Conservation (phyloP, 2,113 vertebrate genomes). For the Macquaria australasica region DNA sequence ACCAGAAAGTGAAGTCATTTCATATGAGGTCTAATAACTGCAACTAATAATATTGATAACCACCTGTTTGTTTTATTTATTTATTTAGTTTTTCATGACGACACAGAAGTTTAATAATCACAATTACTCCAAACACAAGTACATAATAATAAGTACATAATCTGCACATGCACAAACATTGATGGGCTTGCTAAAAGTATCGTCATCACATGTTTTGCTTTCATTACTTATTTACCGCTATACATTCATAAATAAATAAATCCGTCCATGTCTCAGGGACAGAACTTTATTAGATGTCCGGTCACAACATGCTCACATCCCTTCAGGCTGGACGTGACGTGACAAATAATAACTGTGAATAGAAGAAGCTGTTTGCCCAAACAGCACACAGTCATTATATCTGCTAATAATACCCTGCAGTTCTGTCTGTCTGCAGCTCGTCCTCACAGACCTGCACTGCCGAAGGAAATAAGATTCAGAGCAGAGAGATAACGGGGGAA, state of each 20-base stretch:
- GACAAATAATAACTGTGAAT: constrained; percentile 14
- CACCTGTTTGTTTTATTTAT: no score
- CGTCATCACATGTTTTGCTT: no score
- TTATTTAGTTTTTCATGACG: no score
- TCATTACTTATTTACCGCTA: no score
- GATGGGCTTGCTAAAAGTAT: not conserved
- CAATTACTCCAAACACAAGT: no score
- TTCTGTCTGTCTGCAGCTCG: not conserved
- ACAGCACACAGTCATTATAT: constrained; percentile 16
- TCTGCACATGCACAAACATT: no score
- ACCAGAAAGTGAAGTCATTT: no score
- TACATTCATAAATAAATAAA: not conserved
- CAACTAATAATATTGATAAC: no score
- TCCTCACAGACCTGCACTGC: not conserved
- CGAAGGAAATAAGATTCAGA: constrained; percentile 17
- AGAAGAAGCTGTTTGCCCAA: constrained; percentile 15
- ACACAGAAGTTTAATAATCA: no score
- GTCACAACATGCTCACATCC: not conserved
- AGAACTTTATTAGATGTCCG: not conserved
- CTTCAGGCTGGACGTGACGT: not conserved
- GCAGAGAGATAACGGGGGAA: not conserved
- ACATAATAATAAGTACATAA: no score
- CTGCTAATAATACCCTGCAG: constrained; percentile 38
- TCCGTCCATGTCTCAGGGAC: no score
- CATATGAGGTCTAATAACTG: no score